Conservation (phyloP, 2,797 vertebrate genomes). For the Clamator glandarius region DNA sequence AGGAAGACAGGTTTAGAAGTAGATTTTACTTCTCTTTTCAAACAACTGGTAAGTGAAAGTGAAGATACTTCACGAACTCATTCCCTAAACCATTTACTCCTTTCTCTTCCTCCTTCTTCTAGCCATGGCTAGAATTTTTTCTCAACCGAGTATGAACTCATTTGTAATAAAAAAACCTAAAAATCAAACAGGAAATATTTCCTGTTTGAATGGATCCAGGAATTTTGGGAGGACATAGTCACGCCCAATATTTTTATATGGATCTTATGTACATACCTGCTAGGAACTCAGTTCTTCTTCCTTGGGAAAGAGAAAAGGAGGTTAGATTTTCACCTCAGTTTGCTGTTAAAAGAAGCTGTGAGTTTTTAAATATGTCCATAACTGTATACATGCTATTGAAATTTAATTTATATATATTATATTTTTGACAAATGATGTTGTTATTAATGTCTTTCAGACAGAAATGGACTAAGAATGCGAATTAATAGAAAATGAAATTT, state of each 20-base stretch:
- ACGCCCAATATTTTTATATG: not conserved
- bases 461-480: not conserved
- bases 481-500: not conserved
- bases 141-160: not conserved
- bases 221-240: not conserved
- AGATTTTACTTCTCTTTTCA: not conserved
- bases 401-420: not conserved
- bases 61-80: not conserved
- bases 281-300: not conserved
- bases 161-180: not conserved
- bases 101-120: not conserved
- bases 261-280: not conserved
- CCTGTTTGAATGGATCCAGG: not conserved
- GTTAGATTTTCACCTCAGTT: not conserved
- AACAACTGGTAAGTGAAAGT: not conserved
- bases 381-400: not conserved
- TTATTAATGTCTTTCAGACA: not conserved
- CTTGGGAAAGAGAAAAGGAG: not conserved
- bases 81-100: not conserved
- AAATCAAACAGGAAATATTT: not conserved
- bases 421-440: not conserved
- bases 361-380: not conserved
- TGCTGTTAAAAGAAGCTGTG: not conserved
- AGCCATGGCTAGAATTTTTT: not conserved
- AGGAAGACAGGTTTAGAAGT: not conserved